A percentile compares a stretch with the other conserved stretches of the same genome.
Evolutionary conservation across 2,113 vertebrate species (phyloP).

Genomic region (Ardeotis arabs): DNA sequence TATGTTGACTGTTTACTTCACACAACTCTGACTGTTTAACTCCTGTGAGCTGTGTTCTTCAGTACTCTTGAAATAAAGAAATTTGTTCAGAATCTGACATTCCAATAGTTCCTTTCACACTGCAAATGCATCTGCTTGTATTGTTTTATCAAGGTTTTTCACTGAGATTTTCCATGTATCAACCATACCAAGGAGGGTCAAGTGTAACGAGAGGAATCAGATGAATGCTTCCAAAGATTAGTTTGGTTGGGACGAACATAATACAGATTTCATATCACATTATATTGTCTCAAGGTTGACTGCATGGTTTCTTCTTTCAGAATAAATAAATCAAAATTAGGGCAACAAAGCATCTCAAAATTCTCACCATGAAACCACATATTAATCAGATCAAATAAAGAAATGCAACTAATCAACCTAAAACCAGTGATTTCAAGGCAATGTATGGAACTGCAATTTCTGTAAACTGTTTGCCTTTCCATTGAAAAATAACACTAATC

Average conservation of each 20-base stretch:
- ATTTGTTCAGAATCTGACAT: background rate
- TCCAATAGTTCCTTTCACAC: background rate
- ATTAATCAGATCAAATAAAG: background rate
- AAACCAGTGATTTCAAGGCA: background rate
- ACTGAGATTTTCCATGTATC: background rate
- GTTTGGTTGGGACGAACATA: background rate
- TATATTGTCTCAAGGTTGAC: background rate
- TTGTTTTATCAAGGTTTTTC: background rate
- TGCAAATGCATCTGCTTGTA: background rate
- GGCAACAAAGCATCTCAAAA: background rate
- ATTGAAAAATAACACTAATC: background rate
- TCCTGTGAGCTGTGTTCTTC: background rate
- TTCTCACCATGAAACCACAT: background rate
- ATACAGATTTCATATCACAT: background rate
- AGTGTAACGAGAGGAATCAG: background rate
- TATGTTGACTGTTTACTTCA: background rate
- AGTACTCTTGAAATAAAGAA: background rate
- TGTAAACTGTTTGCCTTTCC: background rate
- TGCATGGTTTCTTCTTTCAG: conserved; percentile 9
- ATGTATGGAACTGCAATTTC: background rate
- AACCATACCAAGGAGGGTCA: background rate
- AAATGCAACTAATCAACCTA: background rate
- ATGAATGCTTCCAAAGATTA: background rate
- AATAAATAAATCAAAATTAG: conserved; percentile 29
- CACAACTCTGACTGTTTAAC: background rate